A percentile compares a stretch with the other conserved stretches of the same genome.
Conservation (phyloP, 1,140 invertebrate species). For the Stegodyphus dumicola region DNA sequence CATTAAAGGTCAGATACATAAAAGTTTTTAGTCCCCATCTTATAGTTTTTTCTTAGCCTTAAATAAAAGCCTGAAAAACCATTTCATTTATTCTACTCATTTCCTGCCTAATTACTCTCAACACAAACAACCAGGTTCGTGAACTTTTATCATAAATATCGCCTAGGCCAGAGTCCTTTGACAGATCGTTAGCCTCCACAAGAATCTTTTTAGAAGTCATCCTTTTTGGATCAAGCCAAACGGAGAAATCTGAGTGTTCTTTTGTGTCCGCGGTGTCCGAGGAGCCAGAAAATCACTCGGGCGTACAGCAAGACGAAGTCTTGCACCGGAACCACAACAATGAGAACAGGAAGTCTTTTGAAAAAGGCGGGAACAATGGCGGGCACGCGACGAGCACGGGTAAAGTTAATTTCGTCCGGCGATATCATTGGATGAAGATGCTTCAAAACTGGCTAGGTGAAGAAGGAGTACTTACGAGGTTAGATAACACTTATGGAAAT, state of each 20-base stretch:
- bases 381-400: constrained; percentile 39
- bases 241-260: constrained; percentile 2
- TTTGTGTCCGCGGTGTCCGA: constrained; percentile 10
- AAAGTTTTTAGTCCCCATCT: no score
- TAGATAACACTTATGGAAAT: no score
- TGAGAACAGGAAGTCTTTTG: constrained; percentile 54
- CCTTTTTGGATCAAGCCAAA: constrained; percentile 27
- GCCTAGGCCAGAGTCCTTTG: constrained; percentile 13
- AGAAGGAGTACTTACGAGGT: not conserved
- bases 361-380: constrained; percentile 43
- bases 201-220: not conserved
- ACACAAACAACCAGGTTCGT: constrained; percentile 5
- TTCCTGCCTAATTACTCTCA: constrained; percentile 29
- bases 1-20: no score
- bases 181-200: not conserved
- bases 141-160: constrained; percentile 1
- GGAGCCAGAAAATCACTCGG: not conserved
- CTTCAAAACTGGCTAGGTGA: not conserved
- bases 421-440: not conserved
- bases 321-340: constrained; percentile 21
- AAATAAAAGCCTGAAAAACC: no score
- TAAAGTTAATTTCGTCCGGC: not conserved
- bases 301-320: not conserved
- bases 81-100: not conserved
- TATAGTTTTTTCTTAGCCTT: no score